Evolutionary conservation across 2,797 vertebrate genomes (phyloP).

Genomic region (Acrossocheilus fasciatus): DNA sequence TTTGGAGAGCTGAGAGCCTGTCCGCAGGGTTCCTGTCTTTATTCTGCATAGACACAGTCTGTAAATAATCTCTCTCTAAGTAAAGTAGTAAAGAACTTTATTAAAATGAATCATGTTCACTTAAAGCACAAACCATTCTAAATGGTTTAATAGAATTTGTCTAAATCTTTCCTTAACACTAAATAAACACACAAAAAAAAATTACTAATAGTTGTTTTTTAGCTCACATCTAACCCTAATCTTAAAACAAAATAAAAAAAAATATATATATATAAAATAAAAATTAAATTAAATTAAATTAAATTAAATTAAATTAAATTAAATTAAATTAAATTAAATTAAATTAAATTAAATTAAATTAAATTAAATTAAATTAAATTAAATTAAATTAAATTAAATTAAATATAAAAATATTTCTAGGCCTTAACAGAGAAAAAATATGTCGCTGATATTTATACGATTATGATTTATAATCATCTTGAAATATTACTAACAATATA

Average conservation of each 20-base stretch:
- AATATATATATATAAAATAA: too few relatives aligned
- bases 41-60: not conserved
- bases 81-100: not conserved
- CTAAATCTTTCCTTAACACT: too few relatives aligned
- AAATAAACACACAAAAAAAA: not conserved
- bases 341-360: too few relatives aligned
- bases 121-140: not conserved
- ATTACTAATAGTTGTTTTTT: not conserved
- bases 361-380: too few relatives aligned
- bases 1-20: conserved; percentile 2
- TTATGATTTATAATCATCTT: not conserved
- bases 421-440: not conserved
- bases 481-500: not conserved
- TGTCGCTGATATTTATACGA: not conserved
- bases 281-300: too few relatives aligned
- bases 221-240: too few relatives aligned
- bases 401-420: too few relatives aligned
- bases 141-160: not conserved
- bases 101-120: not conserved
- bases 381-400: too few relatives aligned
- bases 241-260: too few relatives aligned
- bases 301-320: too few relatives aligned
- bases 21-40: not conserved
- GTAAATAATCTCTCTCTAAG: conserved; percentile 22
- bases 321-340: too few relatives aligned